Conservation (phyloP, 2,113 vertebrate species). For the Motacilla tschutschensis region DNA sequence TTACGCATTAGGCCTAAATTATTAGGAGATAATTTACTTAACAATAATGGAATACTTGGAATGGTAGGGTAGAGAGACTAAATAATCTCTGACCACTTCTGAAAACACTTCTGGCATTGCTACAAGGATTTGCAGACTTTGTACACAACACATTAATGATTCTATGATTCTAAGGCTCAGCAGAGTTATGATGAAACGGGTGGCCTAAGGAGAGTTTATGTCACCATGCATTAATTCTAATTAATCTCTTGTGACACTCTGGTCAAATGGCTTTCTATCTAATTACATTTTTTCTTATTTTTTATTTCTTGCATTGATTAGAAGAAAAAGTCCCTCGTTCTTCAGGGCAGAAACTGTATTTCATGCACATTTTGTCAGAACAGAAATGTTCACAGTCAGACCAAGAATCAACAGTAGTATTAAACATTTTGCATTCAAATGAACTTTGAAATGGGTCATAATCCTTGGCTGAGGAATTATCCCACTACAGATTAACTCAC, state of each 20-base stretch:
- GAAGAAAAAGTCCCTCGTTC: not conserved
- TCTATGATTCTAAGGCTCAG: not conserved
- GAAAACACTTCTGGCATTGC: not conserved
- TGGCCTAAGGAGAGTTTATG: not conserved
- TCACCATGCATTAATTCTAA: not conserved
- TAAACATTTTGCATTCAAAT: not conserved
- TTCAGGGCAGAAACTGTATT: not conserved
- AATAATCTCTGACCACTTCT: not conserved
- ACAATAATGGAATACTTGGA: not conserved
- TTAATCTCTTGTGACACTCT: not conserved
- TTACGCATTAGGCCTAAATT: not conserved
- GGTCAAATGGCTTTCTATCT: not conserved
- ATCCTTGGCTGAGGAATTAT: not conserved
- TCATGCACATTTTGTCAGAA: not conserved
- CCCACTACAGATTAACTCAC: not conserved
- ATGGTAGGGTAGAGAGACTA: not conserved
- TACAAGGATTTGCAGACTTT: not conserved
- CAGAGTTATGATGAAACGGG: not conserved
- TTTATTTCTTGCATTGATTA: not conserved
- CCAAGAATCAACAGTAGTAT: not conserved
- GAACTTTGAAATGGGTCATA: conserved; percentile 14
- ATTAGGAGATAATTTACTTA: not conserved
- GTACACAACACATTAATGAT: not conserved
- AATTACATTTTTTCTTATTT: not conserved
- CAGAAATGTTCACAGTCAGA: not conserved